Base-by-base conservation (phyloP, 2,113 vertebrate species). In the Cebidichthys violaceus region DNA sequence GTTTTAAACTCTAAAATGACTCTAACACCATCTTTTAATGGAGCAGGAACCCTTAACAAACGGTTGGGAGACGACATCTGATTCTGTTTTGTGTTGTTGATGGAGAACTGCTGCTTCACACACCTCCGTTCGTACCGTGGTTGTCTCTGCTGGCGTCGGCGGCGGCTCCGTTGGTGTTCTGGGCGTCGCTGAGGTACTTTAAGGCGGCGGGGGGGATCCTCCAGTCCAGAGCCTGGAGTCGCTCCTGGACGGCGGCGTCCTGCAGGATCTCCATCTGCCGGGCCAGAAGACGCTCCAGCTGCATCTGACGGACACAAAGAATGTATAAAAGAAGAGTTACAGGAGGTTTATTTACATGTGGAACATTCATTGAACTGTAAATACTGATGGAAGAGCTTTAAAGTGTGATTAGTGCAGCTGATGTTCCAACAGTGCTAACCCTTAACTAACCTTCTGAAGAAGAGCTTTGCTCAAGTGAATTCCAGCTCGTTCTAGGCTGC, bases 221-320 rank as follows among this genome's bases (percentile, higher is more conserved):
- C 89, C 97, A 96, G 81, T 97, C 96, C 31, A 95, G 89, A 11
- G 94, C 93, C 81, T 96, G 96, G 50, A 97, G 95, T 52, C 95
- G 91, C 92, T 98, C 97, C 80, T 96, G 96, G 0, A 96, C 95
- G 37, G 97, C 96, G 68, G 96, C 96, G 67, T 96, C 94, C 85
- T 97, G 97, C 50, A 99, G 95, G 85, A 99, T 96, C 93, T 98
- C 97, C 96, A 98, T 98, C 95, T 98, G 97, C 90, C 96, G 95
- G 67, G 96, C 96, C 89, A 97, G 92, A 86, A 98, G 95, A 91
- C 97, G 96, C 93, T 98, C 97, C 17, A 98, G 94, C 95, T 99
- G 96, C 91, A 96, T 89, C 95, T 96, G 79, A 37, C 0, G 6
- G 18, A 66, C 31, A 29, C 45, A 50, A 27, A 60, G 13, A 22